Evolutionary conservation across 1,140 invertebrate genomes (phyloP), one percentile per base, ranked within the genome.

Genomic region (Leucophenga varia): DNA sequence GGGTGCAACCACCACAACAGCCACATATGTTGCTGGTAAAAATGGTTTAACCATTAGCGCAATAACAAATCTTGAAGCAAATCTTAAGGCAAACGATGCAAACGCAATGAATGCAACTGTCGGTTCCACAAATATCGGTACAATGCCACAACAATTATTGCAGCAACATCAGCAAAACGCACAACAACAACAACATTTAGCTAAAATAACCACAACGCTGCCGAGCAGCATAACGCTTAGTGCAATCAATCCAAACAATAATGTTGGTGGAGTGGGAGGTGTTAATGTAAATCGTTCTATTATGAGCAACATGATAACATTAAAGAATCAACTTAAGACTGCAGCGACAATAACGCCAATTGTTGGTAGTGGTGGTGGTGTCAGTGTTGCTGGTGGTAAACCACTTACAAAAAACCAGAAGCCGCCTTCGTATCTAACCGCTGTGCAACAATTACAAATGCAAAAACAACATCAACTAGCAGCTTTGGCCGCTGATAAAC

Each of bases 121-220:
- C 40, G 83, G 83, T 28, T 85, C 83, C 14, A 85, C 83, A 17
- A 84, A 85, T 74, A 77, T 81, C 47, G 84, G 84, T 31, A 85
- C 83, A 2, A 75, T 84, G 51, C 67, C 77, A 20, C 55, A 45
- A 39, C 64, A 49, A 41, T 25, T 48, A 22, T 25, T 52, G 18
- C 21, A 25, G 13, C 43, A 45, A 32, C 49, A 52, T n/a, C 43
- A 46, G 10, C 19, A 39, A 39, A 20, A 22, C 12, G 19, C 34
- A 39, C 54, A 56, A 49, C 67, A 67, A 22, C 44, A 41, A 44
- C 59, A 58, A 37, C 67, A 70, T 28, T 39, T 65, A 0, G 59
- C 57, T 47, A 71, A 72, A 36, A 67, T 61, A 10, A 59, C 60
- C 19, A 57, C 67, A 18, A 64, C 60, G 19, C 30, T 71, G 52